Base-by-base conservation (phyloP, 2,888 invertebrate species). In the Muscina levida region DNA sequence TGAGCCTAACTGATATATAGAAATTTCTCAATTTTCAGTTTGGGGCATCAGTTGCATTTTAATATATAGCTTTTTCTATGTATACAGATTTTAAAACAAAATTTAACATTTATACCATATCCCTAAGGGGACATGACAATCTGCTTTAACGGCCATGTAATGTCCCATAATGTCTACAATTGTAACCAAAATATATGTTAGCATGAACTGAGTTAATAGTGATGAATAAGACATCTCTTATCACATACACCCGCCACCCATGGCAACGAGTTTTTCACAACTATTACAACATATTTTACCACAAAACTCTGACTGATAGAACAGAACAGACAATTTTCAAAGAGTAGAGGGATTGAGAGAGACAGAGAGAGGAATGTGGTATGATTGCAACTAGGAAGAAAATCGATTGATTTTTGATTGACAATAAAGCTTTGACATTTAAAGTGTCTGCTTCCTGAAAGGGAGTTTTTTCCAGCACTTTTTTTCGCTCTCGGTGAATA, bases 321-420 rank as follows among this genome's bases (percentile, higher is more conserved):
- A 59, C 31, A n/a, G 57, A 59, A 17, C 17, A 39, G 59, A n/a
- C n/a, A n/a, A n/a, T n/a, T n/a, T 51, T 17, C 19, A 51, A 11
- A 22, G 19, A 51, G 10, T 42, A 31, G 22, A 6, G 17, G 62
- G 13, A 42, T 8, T 13, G 37, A 31, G n/a, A 44, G 26, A 24
- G 8, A 31, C 31, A 31, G 44, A 26, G 24, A n/a, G n/a, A n/a
- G n/a, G n/a, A n/a, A n/a, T n/a, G n/a, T n/a, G n/a, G n/a, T n/a
- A n/a, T 22, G 62, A 62, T 62, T 62, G 62, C 39, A 5, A 71
- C 46, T 44, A 66, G 59, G 10, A 39, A 11, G 37, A 39, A 68
- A 15, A 67, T 85, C 86, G 86, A 88, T 89, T 89, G 89, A 87
- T 86, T 87, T 87, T 88, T 88, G 88, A 88, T 89, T 88, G 88